Percentiles rank a stretch among this genome's conserved stretches.
Evolutionary conservation across 35 echinoderm and acorn worm species (phyloP).

Genomic region (Hemicentrotus pulcherrimus): DNA sequence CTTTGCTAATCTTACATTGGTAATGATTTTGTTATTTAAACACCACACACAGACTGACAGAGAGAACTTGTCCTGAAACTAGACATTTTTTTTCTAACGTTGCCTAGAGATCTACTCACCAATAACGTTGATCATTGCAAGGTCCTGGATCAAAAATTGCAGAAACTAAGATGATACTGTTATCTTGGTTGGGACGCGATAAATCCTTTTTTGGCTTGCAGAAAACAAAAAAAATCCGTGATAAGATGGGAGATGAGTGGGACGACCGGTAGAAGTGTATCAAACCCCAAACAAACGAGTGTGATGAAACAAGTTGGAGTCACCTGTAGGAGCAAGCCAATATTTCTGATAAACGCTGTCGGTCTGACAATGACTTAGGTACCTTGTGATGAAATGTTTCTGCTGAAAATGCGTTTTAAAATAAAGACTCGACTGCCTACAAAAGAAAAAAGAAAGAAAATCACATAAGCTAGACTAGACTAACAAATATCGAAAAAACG

Average conservation of each 20-base stretch:
- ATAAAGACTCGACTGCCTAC: conserved; percentile 42
- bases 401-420: conserved; percentile 43
- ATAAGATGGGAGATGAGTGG: neutral
- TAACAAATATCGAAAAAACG: conserved; percentile 38
- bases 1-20: too few species aligned
- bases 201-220: conserved; percentile 14
- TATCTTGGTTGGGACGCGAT: neutral
- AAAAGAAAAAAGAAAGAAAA: conserved; percentile 46
- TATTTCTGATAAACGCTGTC: conserved; percentile 12
- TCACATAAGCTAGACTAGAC: conserved; percentile 54
- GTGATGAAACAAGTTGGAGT: neutral
- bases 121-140: conserved; percentile 41
- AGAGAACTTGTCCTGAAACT: neutral
- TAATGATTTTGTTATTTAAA: too few species aligned
- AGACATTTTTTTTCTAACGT: neutral
- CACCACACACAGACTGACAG: too few species aligned
- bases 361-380: neutral
- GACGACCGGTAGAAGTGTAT: neutral
- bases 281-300: neutral
- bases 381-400: conserved; percentile 36
- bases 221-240: conserved; percentile 14
- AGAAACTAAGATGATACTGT: neutral
- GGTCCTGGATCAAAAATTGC: neutral
- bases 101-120: neutral
- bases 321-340: conserved; percentile 15